Conservation (phyloP, 64 coral and sea anemone species). For the Trachythela sp. region DNA sequence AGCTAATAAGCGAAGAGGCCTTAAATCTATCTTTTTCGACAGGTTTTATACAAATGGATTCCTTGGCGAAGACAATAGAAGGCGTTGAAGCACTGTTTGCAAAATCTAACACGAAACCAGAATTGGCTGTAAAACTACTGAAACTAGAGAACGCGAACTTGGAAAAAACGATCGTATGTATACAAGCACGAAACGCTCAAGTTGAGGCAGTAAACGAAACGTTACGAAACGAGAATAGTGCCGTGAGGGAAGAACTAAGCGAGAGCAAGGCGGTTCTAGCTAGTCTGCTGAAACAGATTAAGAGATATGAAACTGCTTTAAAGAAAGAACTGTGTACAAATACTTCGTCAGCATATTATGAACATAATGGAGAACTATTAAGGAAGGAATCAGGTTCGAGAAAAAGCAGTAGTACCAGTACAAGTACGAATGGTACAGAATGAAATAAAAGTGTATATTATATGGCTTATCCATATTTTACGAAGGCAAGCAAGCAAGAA, state of each 20-base stretch:
- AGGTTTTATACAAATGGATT: not conserved
- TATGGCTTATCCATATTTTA: too few species aligned
- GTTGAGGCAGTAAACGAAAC: not conserved
- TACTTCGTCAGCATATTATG: not conserved
- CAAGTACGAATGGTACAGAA: not conserved
- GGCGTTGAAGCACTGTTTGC: not conserved
- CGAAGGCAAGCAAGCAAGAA: too few species aligned
- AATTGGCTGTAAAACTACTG: not conserved
- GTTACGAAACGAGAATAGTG: not conserved
- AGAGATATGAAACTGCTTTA: constrained; percentile 2
- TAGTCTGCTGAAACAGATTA: not conserved
- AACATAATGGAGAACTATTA: not conserved
- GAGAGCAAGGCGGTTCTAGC: not conserved
- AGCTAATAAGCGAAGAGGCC: too few species aligned
- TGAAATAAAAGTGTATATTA: not conserved
- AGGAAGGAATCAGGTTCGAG: not conserved
- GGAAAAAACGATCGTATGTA: not conserved
- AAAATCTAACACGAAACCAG: not conserved
- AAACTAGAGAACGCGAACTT: constrained; percentile 1
- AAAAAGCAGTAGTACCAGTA: not conserved
- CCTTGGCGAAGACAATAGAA: not conserved
- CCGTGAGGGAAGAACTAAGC: not conserved
- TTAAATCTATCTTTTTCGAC: not conserved
- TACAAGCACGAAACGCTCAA: not conserved
- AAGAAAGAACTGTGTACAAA: constrained; percentile 1